phyloP scores from a whole-genome alignment of 1,140 invertebrate genomes.

The Chrysopa pallens region DNA sequence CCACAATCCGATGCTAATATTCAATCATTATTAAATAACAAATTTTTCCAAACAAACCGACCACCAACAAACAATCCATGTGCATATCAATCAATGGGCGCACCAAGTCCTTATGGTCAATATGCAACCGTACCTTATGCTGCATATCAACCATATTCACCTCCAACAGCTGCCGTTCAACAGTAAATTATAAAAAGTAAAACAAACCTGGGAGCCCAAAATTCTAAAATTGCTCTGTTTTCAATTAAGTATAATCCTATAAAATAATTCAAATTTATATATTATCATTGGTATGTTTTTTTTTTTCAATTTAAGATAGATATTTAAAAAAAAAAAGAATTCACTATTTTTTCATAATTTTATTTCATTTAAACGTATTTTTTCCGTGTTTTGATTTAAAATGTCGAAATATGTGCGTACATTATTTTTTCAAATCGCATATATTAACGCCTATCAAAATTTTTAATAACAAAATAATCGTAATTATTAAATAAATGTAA shows the following conservation, averaged over 20 bases:
- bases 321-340: not conserved
- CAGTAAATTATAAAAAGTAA: constrained; percentile 13
- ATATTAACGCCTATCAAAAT: no score
- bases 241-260: not conserved
- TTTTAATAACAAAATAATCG: no score
- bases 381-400: no score
- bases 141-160: constrained; percentile 24
- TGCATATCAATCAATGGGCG: constrained; percentile 36
- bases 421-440: no score
- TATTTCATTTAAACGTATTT: no score
- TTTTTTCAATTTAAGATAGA: not conserved
- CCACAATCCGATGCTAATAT: constrained; percentile 25
- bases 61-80: constrained; percentile 32
- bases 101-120: constrained; percentile 27
- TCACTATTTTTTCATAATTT: no score
- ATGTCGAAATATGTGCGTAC: no score
- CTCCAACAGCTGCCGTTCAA: constrained; percentile 21
- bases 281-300: not conserved
- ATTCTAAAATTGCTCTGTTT: not conserved
- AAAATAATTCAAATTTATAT: not conserved
- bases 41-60: constrained; percentile 38
- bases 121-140: constrained; percentile 15
- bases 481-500: no score
- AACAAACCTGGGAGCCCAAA: not conserved
- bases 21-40: constrained; percentile 37